These are phyloP conservation scores for Chesias legatella DNA, from an alignment of 2,888 invertebrate species.

Conservation along the genomic window DNA sequence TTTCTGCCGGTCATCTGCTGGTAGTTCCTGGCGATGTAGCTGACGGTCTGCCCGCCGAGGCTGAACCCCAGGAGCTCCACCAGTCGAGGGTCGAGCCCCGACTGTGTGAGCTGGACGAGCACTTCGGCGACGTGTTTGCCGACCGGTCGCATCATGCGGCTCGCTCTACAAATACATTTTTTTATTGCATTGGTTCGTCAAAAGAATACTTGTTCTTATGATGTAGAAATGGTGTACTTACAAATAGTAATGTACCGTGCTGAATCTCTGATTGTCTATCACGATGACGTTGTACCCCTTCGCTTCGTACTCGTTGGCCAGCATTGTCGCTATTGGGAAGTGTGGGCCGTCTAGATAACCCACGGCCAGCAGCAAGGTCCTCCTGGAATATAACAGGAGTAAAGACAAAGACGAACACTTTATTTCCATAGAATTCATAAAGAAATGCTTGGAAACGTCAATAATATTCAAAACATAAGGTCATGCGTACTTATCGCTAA, in stretches of 20 bases:
- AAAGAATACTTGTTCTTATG: too few relatives aligned
- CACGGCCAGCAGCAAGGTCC: conserved; percentile 58
- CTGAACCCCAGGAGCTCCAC: conserved; percentile 68
- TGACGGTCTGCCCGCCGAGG: conserved; percentile 64
- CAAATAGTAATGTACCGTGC: conserved; percentile 68
- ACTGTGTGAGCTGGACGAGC: conserved; percentile 48
- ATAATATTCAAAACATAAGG: too few relatives aligned
- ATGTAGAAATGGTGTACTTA: too few relatives aligned
- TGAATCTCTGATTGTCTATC: conserved; percentile 65
- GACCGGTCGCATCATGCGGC: conserved; percentile 71
- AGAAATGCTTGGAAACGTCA: too few relatives aligned
- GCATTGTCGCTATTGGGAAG: conserved; percentile 60
- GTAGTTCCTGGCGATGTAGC: conserved; percentile 63
- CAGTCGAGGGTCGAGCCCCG: conserved; percentile 55
- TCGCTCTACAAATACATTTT: conserved; percentile 46
- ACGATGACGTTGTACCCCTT: conserved; percentile 66
- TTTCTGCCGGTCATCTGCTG: conserved; percentile 55
- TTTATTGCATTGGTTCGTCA: too few relatives aligned
- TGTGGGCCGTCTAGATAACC: conserved; percentile 67
- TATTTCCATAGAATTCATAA: too few relatives aligned
- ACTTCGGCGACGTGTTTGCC: conserved; percentile 67
- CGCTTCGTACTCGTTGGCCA: conserved; percentile 65
- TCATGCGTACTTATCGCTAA: too few relatives aligned
- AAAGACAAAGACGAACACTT: background rate
- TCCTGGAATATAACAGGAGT: conserved; percentile 52